A percentile compares a stretch with the other conserved stretches of the same genome.
These are phyloP conservation scores for Drosophila crucigera DNA, from an alignment of 2,888 invertebrate genomes.

Conservation along the genomic window DNA sequence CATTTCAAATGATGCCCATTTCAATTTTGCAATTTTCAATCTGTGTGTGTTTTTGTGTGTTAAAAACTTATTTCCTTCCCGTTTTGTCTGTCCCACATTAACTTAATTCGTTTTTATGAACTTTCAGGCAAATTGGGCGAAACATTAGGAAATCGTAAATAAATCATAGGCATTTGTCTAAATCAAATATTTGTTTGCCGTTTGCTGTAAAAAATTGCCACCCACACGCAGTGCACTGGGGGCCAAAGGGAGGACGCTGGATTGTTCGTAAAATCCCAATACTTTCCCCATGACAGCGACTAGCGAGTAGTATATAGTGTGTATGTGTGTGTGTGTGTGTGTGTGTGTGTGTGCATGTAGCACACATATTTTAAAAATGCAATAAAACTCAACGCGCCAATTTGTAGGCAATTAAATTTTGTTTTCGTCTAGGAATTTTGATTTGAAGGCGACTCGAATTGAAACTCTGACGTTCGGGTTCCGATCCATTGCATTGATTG, in stretches of 20 bases:
- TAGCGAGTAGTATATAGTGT: background rate
- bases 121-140: conserved; percentile 48
- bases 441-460: conserved; percentile 29
- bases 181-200: conserved; percentile 71
- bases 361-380: conserved; percentile 55
- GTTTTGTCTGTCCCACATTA: background rate
- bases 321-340: conserved; percentile 6
- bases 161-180: conserved; percentile 60
- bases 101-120: conserved; percentile 29
- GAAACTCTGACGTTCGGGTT: conserved; percentile 48
- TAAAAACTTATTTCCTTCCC: background rate
- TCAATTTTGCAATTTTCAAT: background rate
- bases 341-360: conserved; percentile 6
- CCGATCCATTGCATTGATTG: conserved; percentile 21
- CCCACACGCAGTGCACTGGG: conserved; percentile 37
- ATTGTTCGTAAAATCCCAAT: background rate
- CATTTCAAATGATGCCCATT: background rate
- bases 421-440: conserved; percentile 63
- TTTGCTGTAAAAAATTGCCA: conserved; percentile 59
- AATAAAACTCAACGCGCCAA: conserved; percentile 77
- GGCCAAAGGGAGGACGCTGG: background rate
- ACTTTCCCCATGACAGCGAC: conserved; percentile 5
- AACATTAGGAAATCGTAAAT: conserved; percentile 66
- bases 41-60: no score
- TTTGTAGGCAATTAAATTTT: conserved; percentile 78